Evolutionary conservation across 2,888 invertebrate genomes (phyloP).

Genomic region (Ennomos fuscantarius): DNA sequence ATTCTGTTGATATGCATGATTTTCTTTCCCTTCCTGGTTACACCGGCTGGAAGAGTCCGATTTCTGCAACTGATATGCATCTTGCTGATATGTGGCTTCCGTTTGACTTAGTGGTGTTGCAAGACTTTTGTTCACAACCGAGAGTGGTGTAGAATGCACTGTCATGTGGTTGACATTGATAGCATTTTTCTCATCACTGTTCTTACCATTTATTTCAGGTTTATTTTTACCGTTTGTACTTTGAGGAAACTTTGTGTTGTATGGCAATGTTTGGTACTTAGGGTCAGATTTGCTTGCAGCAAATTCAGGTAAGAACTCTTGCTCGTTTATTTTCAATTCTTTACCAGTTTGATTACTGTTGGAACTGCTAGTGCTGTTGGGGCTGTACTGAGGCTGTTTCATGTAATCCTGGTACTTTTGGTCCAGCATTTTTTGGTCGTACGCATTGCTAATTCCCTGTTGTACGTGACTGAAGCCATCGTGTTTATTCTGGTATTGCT

Average conservation of each 20-base stretch:
- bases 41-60: slow-evolving; percentile 81
- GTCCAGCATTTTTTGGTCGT: slow-evolving; percentile 78
- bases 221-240: slow-evolving; percentile 73
- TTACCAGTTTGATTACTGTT: slow-evolving; percentile 80
- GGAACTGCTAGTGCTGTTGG: slow-evolving; percentile 82
- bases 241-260: slow-evolving; percentile 94
- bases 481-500: slow-evolving; percentile 74
- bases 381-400: slow-evolving; percentile 84
- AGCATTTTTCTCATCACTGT: slow-evolving; percentile 71
- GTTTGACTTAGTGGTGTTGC: slow-evolving; percentile 87
- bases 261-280: slow-evolving; percentile 96
- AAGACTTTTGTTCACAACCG: slow-evolving; percentile 86
- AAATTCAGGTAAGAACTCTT: slow-evolving; percentile 88
- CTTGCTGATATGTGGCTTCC: slow-evolving; percentile 82
- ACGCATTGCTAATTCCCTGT: slow-evolving; percentile 77
- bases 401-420: slow-evolving; percentile 81
- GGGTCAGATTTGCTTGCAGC: slow-evolving; percentile 93
- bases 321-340: slow-evolving; percentile 80
- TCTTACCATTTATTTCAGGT: slow-evolving; percentile 71
- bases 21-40: slow-evolving; percentile 83
- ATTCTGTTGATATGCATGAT: slow-evolving; percentile 83
- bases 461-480: slow-evolving; percentile 76
- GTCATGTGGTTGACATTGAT: slow-evolving; percentile 82
- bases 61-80: slow-evolving; percentile 83
- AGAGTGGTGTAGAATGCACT: slow-evolving; percentile 81